Evolutionary conservation across 2,113 vertebrate species (phyloP), one percentile per base, ranked within the genome.

Genomic region (Channa maculata): DNA sequence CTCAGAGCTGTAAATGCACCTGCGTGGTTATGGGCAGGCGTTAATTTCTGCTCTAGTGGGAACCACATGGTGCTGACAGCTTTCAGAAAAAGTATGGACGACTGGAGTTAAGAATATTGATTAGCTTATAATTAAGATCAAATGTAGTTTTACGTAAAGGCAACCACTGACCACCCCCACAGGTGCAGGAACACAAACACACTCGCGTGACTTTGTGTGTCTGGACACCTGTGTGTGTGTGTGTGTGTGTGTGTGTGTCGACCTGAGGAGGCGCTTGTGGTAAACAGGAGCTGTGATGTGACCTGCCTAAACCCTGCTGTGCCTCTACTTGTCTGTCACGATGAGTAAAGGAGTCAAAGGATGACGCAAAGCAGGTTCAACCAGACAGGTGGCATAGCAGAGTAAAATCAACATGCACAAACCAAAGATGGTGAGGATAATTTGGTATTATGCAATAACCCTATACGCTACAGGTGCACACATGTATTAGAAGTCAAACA

Each of bases 351-450:
- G 66, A 24, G 14, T 58, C 12, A 12, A 0, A 9, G 8, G 73
- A 61, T 83, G 82, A 76, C n/a, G 11, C 64, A 61, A 61, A 82
- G 49, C 76, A 52, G 71, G 78, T 81, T 75, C 65, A 79, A 77
- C 79, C 77, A 58, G 87, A 61, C 45, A 36, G 71, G 61, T 65
- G 64, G 45, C 75, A 59, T 36, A 45, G 66, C 12, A 1, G 57
- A 75, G 57, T 0, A 5, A 75, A 72, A 43, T 4, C 3, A 44
- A 14, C 24, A 24, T 24, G 24, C 24, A 24, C 24, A 24, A 24
- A 24, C 24, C 24, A 24, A 24, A 24, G 24, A 24, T 24, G 24
- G 24, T 24, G 24, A 24, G 24, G 24, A 24, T 24, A 24, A 24
- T 1, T 24, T 24, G 24, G 24, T 14, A 41, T 69, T 34, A 64